A percentile compares a stretch with the other conserved stretches of the same genome.
Evolutionary conservation across 1,140 invertebrate species (phyloP).

Genomic region (Holotrichia oblita): DNA sequence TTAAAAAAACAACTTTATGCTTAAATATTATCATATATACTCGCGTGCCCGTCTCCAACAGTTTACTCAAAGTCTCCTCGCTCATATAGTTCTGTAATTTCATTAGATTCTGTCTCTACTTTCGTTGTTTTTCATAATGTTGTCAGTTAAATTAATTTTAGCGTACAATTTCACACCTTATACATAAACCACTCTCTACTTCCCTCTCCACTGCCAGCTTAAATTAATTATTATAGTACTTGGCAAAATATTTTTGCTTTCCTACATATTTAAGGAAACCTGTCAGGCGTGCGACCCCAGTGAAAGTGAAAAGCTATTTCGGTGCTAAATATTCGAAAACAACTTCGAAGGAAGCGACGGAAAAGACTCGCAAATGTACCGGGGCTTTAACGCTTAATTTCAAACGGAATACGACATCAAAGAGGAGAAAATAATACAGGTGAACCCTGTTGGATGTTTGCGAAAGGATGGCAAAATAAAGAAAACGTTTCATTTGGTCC

Average conservation of each 20-base stretch:
- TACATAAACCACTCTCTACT: neutral
- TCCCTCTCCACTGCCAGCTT: neutral
- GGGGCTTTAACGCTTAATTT: slow-evolving; percentile 29
- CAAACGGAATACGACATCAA: slow-evolving; percentile 23
- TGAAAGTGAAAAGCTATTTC: slow-evolving; percentile 34
- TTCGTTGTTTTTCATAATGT: neutral
- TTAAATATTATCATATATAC: too few relatives aligned
- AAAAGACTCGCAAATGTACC: neutral
- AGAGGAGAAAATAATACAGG: slow-evolving; percentile 27
- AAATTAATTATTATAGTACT: slow-evolving; percentile 33
- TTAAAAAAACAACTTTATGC: too few relatives aligned
- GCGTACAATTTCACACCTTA: neutral
- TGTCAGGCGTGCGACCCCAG: neutral
- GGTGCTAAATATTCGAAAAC: slow-evolving; percentile 29
- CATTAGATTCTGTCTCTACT: neutral
- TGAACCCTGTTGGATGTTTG: neutral
- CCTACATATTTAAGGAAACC: slow-evolving; percentile 7
- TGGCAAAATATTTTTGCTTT: slow-evolving; percentile 22
- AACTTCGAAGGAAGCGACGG: slow-evolving; percentile 22
- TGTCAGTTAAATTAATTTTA: slow-evolving; percentile 7
- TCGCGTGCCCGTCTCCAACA: too few relatives aligned
- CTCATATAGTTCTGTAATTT: neutral
- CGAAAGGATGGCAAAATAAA: slow-evolving; percentile 19
- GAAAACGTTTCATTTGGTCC: neutral
- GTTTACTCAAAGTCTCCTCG: too few relatives aligned